Base-by-base conservation (phyloP, 2,113 vertebrate genomes). In the Spheniscus mendiculus region DNA sequence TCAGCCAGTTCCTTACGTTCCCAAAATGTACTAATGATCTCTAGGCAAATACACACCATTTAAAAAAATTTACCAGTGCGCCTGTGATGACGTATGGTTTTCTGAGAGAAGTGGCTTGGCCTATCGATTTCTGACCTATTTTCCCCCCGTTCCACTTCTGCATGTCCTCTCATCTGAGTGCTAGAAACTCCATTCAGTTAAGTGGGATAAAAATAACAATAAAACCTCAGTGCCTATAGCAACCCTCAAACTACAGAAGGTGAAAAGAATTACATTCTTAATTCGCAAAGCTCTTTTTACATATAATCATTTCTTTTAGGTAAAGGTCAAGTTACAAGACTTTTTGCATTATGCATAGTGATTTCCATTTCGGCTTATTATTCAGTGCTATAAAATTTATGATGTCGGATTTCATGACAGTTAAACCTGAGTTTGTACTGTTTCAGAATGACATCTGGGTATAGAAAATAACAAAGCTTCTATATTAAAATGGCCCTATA, bases 301-400 rank as follows among this genome's bases (percentile, higher is more conserved):
- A 56, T 77, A 94, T 92, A 95, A 91, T 97, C 80, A 83, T 90
- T 89, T 79, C 87, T 96, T 93, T 97, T 92, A 96, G 73, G 63
- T 94, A 96, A 97, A 97, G 97, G 96, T 98, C 97, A 98, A 96
- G 87, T 84, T 92, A 96, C 93, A 89, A 92, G 92, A 90, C 58
- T 90, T 80, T 93, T 77, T 90, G 93, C 91, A 96, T 97, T 92
- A 93, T 89, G 89, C 95, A 97, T 84, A 95, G 90, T 95, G 87
- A 97, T 95, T 97, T 98, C 85, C 93, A 97, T 96, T 97, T 96
- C 82, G 50, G 94, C 89, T 93, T 97, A 96, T 98, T 96, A 93
- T 97, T 87, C 92, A 70, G 70, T 36, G 47, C 77, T 71, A 91
- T 89, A 92, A 97, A 96, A 97, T 95, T 83, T 95, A 87, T 93